A percentile compares a stretch with the other conserved stretches of the same genome.
Conservation (phyloP, 2,113 vertebrate species). For the Promerops cafer region DNA sequence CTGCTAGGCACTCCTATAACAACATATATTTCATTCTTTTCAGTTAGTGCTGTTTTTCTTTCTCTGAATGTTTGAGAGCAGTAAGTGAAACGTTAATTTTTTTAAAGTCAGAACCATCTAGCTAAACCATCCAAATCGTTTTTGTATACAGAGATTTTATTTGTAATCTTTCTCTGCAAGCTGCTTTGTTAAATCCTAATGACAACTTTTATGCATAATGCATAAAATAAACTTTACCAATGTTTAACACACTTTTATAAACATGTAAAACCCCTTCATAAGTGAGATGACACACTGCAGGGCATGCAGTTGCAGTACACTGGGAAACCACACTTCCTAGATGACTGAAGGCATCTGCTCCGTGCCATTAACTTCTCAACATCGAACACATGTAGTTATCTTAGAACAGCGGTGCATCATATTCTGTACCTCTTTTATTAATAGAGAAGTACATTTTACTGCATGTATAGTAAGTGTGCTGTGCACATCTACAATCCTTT, state of each 20-base stretch:
- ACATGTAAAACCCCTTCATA: slow-evolving; percentile 63
- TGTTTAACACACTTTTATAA: slow-evolving; percentile 74
- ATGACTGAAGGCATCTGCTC: slow-evolving; percentile 48
- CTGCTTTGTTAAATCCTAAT: slow-evolving; percentile 81
- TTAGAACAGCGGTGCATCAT: slow-evolving; percentile 18
- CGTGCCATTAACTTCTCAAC: slow-evolving; percentile 52
- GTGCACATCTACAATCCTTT: slow-evolving; percentile 23
- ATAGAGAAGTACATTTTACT: slow-evolving; percentile 39
- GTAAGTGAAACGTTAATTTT: slow-evolving; percentile 68
- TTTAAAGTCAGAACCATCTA: slow-evolving; percentile 71
- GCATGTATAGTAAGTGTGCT: slow-evolving; percentile 18
- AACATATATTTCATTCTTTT: slow-evolving; percentile 50
- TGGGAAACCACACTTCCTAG: neutral
- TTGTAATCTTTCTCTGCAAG: slow-evolving; percentile 77
- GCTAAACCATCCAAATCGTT: slow-evolving; percentile 73
- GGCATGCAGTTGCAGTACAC: slow-evolving; percentile 22
- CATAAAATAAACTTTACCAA: slow-evolving; percentile 79
- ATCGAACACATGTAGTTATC: slow-evolving; percentile 38
- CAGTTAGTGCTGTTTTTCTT: slow-evolving; percentile 25
- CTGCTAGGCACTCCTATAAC: neutral
- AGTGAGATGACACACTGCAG: slow-evolving; percentile 64
- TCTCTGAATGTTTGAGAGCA: slow-evolving; percentile 49
- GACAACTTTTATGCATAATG: slow-evolving; percentile 79
- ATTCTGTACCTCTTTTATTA: slow-evolving; percentile 47
- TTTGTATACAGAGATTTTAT: slow-evolving; percentile 75